A percentile compares a stretch with the other conserved stretches of the same genome.
phyloP scores from a whole-genome alignment of 2,888 invertebrate genomes.

The Meganola albula region DNA sequence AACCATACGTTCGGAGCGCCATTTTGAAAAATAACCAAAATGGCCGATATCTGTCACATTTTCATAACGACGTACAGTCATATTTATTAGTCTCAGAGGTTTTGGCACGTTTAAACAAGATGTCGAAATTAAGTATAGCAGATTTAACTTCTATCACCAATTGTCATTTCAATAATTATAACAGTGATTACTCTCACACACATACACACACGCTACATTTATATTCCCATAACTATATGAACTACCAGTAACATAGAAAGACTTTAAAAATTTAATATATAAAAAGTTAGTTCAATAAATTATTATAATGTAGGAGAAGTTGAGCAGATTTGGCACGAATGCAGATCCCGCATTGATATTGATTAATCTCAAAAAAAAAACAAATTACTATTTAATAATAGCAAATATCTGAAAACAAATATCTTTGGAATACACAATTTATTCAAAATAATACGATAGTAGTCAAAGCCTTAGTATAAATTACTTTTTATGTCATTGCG shows the following conservation, averaged over 20 bases:
- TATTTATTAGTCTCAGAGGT: too few species aligned
- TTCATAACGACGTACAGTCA: too few species aligned
- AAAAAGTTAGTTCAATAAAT: conserved; percentile 40
- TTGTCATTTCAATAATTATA: conserved; percentile 27
- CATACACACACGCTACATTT: conserved; percentile 35
- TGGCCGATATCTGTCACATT: too few species aligned
- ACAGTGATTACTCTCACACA: conserved; percentile 19
- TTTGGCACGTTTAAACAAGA: too few species aligned
- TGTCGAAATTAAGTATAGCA: too few species aligned
- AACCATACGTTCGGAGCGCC: too few species aligned
- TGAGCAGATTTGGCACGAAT: conserved; percentile 67
- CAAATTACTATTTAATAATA: conserved; percentile 9
- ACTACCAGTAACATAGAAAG: conserved; percentile 31
- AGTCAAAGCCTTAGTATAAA: too few species aligned
- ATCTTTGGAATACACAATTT: too few species aligned
- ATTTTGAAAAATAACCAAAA: too few species aligned
- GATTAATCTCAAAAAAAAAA: conserved; percentile 22
- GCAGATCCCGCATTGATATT: conserved; percentile 35
- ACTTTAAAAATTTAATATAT: conserved; percentile 32
- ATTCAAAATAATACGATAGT: too few species aligned
- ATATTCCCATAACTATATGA: conserved; percentile 27
- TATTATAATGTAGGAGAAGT: conserved; percentile 46
- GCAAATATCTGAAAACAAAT: background rate
- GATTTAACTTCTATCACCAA: too few species aligned
- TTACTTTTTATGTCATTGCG: too few species aligned